Conservation (phyloP, 2,113 vertebrate species). For the Scomber colias region DNA sequence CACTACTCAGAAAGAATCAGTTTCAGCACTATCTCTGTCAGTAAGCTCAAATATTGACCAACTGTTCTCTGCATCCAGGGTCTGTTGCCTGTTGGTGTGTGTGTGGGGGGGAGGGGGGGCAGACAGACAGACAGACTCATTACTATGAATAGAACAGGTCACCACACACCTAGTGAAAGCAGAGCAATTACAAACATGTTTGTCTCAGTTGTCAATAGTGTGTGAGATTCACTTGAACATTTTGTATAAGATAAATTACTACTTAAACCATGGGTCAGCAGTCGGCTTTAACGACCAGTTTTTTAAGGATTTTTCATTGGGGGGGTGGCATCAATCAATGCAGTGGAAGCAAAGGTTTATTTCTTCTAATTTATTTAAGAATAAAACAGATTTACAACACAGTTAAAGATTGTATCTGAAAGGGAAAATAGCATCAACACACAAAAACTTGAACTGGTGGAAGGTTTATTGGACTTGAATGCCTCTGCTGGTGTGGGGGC, state of each 20-base stretch:
- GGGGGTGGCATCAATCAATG: no score
- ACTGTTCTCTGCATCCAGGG: background rate
- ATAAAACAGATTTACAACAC: no score
- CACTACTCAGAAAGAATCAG: background rate
- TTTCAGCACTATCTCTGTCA: background rate
- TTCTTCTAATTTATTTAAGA: no score
- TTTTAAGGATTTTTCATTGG: no score
- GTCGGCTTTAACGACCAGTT: no score
- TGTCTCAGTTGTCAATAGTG: background rate
- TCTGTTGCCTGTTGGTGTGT: background rate
- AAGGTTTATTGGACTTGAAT: no score
- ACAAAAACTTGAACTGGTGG: no score
- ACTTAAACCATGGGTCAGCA: no score
- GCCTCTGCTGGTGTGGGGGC: no score
- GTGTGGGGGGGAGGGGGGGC: background rate
- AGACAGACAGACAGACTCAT: background rate
- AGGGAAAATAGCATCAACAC: no score
- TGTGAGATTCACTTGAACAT: background rate
- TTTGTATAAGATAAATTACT: background rate
- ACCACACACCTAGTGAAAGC: conserved; percentile 5
- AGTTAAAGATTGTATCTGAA: no score
- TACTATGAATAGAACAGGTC: background rate
- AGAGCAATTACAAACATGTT: conserved; percentile 13
- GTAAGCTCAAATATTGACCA: background rate
- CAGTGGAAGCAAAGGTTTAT: no score